A percentile compares a stretch with the other conserved stretches of the same genome.
Evolutionary conservation across 2,888 invertebrate genomes (phyloP).

Genomic region (Dilophus febrilis): DNA sequence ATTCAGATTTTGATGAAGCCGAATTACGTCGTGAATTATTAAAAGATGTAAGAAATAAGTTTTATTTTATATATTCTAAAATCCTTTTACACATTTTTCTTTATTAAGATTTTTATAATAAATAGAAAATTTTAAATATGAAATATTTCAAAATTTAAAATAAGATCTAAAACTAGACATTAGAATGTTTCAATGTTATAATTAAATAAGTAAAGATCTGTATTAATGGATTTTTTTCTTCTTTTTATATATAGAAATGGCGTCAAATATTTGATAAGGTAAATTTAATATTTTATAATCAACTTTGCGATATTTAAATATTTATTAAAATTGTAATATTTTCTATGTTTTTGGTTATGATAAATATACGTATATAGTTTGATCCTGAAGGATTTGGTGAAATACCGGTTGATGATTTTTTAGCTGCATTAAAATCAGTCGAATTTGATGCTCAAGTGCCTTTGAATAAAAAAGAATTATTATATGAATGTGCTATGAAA

Average conservation of each 20-base stretch:
- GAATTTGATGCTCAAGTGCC: conserved; percentile 62
- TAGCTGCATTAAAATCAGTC: conserved; percentile 56
- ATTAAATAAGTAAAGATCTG: too few relatives aligned
- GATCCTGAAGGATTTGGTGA: conserved; percentile 89
- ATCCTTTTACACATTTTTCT: too few relatives aligned
- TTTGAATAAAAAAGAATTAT: conserved; percentile 54
- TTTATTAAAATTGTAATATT: not conserved
- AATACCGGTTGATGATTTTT: conserved; percentile 73
- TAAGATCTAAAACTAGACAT: too few relatives aligned
- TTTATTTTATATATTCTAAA: not conserved
- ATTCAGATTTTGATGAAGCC: conserved; percentile 62
- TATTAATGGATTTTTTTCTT: conserved; percentile 5
- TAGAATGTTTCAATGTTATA: too few relatives aligned
- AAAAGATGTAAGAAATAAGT: conserved; percentile 49
- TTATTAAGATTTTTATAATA: too few relatives aligned
- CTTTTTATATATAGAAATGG: conserved; percentile 57
- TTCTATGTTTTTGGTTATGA: too few relatives aligned
- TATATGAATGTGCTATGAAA: conserved; percentile 53
- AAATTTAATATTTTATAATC: conserved; percentile 18
- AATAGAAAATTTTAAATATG: too few relatives aligned
- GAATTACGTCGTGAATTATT: conserved; percentile 59
- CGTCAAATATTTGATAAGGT: conserved; percentile 74
- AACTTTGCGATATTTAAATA: not conserved
- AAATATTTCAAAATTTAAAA: too few relatives aligned
- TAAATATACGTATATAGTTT: conserved; percentile 38